Evolutionary conservation across 1,140 invertebrate species (phyloP).

Genomic region (Antheraea pernyi): DNA sequence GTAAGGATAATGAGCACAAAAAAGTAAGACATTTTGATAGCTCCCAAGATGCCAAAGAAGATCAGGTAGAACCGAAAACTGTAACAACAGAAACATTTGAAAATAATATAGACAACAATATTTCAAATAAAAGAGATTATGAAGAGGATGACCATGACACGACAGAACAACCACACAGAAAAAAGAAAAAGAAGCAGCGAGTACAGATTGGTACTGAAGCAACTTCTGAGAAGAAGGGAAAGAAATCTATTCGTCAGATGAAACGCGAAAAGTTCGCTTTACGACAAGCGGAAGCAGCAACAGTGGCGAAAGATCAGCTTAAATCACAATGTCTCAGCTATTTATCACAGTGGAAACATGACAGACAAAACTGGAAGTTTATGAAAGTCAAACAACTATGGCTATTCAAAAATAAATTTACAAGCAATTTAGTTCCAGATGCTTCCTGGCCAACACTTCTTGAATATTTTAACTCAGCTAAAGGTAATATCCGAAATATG

Average conservation of each 20-base stretch:
- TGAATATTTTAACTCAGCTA: constrained; percentile 84
- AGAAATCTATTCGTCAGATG: constrained; percentile 72
- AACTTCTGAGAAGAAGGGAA: constrained; percentile 52
- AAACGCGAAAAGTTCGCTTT: constrained; percentile 70
- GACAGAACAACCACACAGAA: constrained; percentile 49
- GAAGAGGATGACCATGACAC: constrained; percentile 42
- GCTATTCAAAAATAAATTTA: constrained; percentile 84
- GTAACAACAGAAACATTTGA: constrained; percentile 3
- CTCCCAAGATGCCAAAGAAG: constrained; percentile 13
- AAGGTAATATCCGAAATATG: constrained; percentile 82
- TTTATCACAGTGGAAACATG: constrained; percentile 85
- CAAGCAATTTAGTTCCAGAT: constrained; percentile 79
- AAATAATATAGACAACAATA: constrained; percentile 13
- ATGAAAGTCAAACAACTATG: constrained; percentile 88
- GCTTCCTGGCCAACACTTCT: constrained; percentile 82
- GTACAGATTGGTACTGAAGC: constrained; percentile 25
- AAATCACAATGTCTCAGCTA: constrained; percentile 80
- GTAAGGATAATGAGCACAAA: constrained; percentile 27
- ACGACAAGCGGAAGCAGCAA: constrained; percentile 59
- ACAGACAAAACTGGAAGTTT: constrained; percentile 86
- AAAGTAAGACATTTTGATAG: constrained; percentile 7
- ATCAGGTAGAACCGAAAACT: constrained; percentile 14
- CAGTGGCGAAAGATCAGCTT: constrained; percentile 61
- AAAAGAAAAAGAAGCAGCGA: constrained; percentile 61
- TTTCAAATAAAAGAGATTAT: constrained; percentile 19